These are phyloP conservation scores for Cheilosia urbana DNA, from an alignment of 2,888 invertebrate species.

Conservation along the genomic window DNA sequence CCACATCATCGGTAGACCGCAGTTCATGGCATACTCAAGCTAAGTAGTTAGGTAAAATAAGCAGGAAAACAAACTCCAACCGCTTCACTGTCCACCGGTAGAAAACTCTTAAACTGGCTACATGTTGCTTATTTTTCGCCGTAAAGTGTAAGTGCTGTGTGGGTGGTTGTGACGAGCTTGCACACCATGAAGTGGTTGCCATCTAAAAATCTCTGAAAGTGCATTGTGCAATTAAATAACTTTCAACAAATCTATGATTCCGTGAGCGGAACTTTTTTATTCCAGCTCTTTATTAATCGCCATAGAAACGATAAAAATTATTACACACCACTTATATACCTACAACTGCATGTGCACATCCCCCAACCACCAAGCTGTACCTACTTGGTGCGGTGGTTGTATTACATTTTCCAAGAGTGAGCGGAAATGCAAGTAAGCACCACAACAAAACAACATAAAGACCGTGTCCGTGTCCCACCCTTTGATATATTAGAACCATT, in stretches of 20 bases:
- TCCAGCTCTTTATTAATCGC: conserved; percentile 20
- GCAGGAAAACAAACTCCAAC: neutral
- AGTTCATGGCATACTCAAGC: neutral
- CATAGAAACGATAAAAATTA: conserved; percentile 44
- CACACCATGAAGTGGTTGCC: neutral
- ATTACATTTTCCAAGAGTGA: conserved; percentile 32
- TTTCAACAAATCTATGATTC: conserved; percentile 21
- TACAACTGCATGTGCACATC: conserved; percentile 9
- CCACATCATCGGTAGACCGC: neutral
- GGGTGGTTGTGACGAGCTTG: neutral
- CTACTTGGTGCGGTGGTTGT: conserved; percentile 24
- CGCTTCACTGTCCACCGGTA: neutral
- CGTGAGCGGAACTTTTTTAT: conserved; percentile 17
- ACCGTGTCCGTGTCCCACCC: conserved; percentile 3
- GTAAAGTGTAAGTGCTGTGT: neutral
- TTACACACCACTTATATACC: neutral
- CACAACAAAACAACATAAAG: conserved; percentile 39
- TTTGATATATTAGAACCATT: conserved; percentile 12
- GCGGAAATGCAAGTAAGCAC: conserved; percentile 39
- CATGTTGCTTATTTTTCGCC: neutral
- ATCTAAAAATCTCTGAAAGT: neutral
- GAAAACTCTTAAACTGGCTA: neutral
- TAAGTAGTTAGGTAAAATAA: neutral
- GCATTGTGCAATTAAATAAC: neutral
- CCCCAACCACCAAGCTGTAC: neutral